A percentile compares a stretch with the other conserved stretches of the same genome.
These are phyloP conservation scores for Thripadectes ignobilis DNA, from an alignment of 2,797 vertebrate genomes.

Conservation along the genomic window DNA sequence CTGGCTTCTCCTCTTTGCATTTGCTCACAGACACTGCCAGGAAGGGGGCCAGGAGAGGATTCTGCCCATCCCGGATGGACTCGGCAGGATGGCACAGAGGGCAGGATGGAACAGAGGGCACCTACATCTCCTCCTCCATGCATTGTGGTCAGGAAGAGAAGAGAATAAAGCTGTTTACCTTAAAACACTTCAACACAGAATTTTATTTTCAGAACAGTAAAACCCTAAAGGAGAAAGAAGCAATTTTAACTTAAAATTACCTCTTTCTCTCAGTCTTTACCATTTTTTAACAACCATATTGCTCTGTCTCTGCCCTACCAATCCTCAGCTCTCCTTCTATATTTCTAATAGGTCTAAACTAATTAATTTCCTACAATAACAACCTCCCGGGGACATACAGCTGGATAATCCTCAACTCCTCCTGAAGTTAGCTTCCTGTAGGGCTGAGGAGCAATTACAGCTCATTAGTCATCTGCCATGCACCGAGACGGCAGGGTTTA, in stretches of 20 bases:
- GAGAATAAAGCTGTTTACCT: not conserved
- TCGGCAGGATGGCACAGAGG: not conserved
- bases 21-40: accelerated
- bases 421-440: constrained; percentile 48
- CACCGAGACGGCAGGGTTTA: not conserved
- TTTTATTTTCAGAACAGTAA: not conserved
- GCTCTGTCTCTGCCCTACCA: constrained; percentile 29
- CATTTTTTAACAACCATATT: not conserved
- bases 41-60: too few relatives aligned
- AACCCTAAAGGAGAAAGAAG: not conserved
- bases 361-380: constrained; percentile 77
- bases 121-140: not conserved
- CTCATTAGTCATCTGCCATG: constrained; percentile 58
- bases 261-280: not conserved
- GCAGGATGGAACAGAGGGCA: accelerated
- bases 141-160: accelerated
- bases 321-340: constrained; percentile 52
- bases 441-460: constrained; percentile 67
- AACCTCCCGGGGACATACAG: constrained; percentile 58
- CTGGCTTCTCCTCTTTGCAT: not conserved
- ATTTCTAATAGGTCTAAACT: constrained; percentile 66
- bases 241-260: not conserved
- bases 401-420: constrained; percentile 66
- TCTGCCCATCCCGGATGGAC: not conserved
- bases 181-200: not conserved